Percentiles rank a stretch among this genome's conserved stretches.
phyloP scores from a whole-genome alignment of 2,113 vertebrate species.

The Oophaga pumilio region DNA sequence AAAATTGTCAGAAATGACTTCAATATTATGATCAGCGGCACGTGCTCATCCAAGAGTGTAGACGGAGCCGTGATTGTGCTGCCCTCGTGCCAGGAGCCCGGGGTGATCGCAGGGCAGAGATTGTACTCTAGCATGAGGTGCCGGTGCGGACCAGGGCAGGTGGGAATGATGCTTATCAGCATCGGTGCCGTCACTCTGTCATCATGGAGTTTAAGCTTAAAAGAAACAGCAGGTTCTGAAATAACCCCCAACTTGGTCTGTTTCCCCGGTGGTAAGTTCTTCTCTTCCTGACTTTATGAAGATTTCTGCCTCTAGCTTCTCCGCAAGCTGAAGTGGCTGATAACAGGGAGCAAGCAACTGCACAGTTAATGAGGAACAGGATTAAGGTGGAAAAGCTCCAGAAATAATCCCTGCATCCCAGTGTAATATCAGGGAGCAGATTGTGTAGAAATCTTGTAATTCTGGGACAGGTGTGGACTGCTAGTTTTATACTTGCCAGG shows the following conservation, averaged over 20 bases:
- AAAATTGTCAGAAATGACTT: conserved; percentile 25
- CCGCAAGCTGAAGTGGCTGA: neutral
- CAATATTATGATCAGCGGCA: conserved; percentile 51
- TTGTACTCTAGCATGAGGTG: neutral
- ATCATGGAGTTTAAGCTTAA: neutral
- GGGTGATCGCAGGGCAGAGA: neutral
- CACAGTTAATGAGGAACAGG: neutral
- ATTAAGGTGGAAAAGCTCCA: too few relatives aligned
- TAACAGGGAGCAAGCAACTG: neutral
- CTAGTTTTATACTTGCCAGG: too few relatives aligned
- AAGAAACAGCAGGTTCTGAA: neutral
- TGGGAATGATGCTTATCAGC: neutral
- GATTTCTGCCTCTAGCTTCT: too few relatives aligned
- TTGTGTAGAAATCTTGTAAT: too few relatives aligned
- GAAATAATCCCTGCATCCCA: too few relatives aligned
- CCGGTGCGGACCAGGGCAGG: neutral
- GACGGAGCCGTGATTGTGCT: neutral
- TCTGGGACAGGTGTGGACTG: too few relatives aligned
- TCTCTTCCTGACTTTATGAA: too few relatives aligned
- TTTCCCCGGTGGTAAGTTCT: too few relatives aligned
- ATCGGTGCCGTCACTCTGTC: neutral
- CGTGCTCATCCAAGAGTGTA: conserved; percentile 27
- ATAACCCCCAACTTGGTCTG: neutral
- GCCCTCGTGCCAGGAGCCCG: neutral
- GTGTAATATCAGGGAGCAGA: too few relatives aligned